Evolutionary conservation across 2,888 invertebrate species (phyloP).

Genomic region (Hyles lineata): DNA sequence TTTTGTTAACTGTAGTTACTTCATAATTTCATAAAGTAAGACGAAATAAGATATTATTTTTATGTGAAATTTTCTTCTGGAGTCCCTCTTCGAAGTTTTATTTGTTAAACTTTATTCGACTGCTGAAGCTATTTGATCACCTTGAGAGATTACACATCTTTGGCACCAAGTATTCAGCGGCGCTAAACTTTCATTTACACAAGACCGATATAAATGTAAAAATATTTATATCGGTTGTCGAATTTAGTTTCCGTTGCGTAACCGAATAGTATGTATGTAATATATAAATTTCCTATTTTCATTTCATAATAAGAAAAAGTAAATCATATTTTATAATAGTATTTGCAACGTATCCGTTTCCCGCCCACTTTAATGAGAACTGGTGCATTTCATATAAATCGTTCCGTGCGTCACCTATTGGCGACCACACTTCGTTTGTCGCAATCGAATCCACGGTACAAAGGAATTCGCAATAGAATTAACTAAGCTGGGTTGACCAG

Average conservation of each 20-base stretch:
- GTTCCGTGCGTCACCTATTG: conserved; percentile 15
- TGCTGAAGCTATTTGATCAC: neutral
- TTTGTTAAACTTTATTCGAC: too few species aligned
- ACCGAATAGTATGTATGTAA: neutral
- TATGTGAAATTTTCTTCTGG: too few species aligned
- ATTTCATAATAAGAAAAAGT: neutral
- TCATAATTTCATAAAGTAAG: too few species aligned
- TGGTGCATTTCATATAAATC: conserved; percentile 22
- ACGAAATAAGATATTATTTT: too few species aligned
- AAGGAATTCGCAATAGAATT: conserved; percentile 69
- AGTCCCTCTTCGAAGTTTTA: too few species aligned
- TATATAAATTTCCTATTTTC: neutral
- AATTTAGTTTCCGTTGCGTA: neutral
- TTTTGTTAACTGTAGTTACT: too few species aligned
- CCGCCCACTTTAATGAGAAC: conserved; percentile 2
- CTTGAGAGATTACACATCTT: conserved; percentile 6
- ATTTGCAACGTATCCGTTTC: neutral
- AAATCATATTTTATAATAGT: conserved; percentile 20
- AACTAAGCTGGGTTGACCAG: conserved; percentile 60
- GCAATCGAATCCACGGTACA: conserved; percentile 57
- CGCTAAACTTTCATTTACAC: neutral
- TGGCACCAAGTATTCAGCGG: neutral
- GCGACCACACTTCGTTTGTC: conserved; percentile 51
- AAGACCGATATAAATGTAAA: too few species aligned
- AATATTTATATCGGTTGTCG: neutral